Conservation (phyloP, 2,113 vertebrate species). For the Oryzias melastigma region DNA sequence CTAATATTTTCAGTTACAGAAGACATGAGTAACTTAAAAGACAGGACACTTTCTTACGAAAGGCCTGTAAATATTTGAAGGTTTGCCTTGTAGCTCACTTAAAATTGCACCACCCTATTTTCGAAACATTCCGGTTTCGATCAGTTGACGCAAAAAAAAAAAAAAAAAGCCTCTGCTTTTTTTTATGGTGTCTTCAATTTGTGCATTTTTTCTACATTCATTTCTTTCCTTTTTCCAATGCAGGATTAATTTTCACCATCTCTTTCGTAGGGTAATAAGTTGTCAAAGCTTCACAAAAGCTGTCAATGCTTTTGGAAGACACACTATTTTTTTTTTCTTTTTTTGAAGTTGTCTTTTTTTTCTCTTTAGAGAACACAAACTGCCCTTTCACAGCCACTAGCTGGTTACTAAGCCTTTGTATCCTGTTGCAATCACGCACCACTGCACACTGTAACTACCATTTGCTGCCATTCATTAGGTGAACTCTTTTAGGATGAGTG, state of each 20-base stretch:
- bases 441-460: neutral
- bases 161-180: neutral
- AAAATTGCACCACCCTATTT: neutral
- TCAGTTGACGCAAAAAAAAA: neutral
- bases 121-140: neutral
- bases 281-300: constrained; percentile 1
- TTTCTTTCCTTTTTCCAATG: neutral
- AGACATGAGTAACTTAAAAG: neutral
- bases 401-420: neutral
- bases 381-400: neutral
- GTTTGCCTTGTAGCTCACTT: neutral
- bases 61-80: neutral
- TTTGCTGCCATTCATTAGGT: too few relatives aligned
- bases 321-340: neutral
- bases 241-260: neutral
- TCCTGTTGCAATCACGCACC: neutral
- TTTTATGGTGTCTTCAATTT: neutral
- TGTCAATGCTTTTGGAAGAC: neutral
- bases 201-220: neutral
- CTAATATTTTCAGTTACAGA: too few relatives aligned
- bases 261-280: neutral
- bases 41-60: neutral
- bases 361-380: neutral
- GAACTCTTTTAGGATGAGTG: neutral
- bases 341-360: neutral